phyloP scores from a whole-genome alignment of 2,797 vertebrate genomes.

The Cichlasoma orientale region DNA sequence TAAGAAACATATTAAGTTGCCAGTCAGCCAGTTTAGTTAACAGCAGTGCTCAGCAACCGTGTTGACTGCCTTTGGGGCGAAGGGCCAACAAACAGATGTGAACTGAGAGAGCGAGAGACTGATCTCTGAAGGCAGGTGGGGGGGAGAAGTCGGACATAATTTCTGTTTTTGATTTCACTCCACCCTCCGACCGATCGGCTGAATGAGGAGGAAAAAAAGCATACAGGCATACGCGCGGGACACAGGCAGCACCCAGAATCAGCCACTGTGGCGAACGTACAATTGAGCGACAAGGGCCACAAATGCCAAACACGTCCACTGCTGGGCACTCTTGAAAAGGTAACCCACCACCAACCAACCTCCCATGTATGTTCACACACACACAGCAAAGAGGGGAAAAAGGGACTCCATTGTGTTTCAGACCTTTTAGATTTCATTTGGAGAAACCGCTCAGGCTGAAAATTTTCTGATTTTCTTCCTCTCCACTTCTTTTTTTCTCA shows the following conservation, averaged over 20 bases:
- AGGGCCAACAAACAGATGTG: conserved; percentile 78
- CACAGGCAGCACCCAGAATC: conserved; percentile 37
- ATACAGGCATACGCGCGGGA: conserved; percentile 28
- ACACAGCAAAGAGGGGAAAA: not conserved
- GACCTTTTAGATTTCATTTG: conserved; percentile 77
- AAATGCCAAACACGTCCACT: conserved; percentile 84
- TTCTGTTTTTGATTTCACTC: conserved; percentile 65
- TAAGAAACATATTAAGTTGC: conserved; percentile 77
- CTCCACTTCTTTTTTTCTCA: conserved; percentile 33
- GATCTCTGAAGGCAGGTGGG: conserved; percentile 42
- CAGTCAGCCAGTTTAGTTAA: conserved; percentile 71
- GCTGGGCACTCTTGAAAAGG: conserved; percentile 80
- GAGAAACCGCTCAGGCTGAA: conserved; percentile 80
- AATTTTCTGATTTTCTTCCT: conserved; percentile 76
- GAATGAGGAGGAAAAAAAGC: conserved; percentile 7
- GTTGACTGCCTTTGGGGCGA: conserved; percentile 64
- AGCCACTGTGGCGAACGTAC: conserved; percentile 72
- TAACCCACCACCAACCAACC: conserved; percentile 57
- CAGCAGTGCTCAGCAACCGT: conserved; percentile 69
- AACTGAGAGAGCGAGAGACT: conserved; percentile 44
- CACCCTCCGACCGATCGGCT: conserved; percentile 26
- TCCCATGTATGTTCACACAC: conserved; percentile 43
- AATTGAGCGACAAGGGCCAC: conserved; percentile 76
- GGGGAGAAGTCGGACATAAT: conserved; percentile 59
- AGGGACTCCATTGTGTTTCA: conserved; percentile 68